Conservation (phyloP, 2,888 invertebrate genomes). For the Tachystola acroxantha region DNA sequence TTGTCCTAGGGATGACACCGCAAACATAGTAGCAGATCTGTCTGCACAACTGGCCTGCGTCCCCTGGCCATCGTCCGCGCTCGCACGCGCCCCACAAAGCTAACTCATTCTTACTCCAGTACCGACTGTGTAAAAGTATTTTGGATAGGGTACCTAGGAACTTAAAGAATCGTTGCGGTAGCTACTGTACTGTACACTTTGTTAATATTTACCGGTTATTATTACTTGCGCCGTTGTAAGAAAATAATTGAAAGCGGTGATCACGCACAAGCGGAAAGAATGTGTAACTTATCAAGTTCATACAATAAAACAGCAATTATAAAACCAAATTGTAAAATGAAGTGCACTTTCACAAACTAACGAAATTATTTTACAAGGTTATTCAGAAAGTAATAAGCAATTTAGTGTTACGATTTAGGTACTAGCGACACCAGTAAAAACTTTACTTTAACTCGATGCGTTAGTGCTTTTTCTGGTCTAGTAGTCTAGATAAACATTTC, state of each 20-base stretch:
- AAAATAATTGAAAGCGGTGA: slow-evolving; percentile 65
- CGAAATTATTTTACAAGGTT: slow-evolving; percentile 20
- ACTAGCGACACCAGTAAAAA: too few relatives aligned
- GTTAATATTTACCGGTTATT: slow-evolving; percentile 1
- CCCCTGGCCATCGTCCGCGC: slow-evolving; percentile 41
- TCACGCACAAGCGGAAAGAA: slow-evolving; percentile 77
- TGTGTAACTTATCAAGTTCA: slow-evolving; percentile 64
- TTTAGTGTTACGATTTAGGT: too few relatives aligned
- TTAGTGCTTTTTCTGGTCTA: too few relatives aligned
- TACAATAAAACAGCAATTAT: slow-evolving; percentile 59
- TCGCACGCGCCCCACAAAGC: slow-evolving; percentile 55
- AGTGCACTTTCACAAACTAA: slow-evolving; percentile 56
- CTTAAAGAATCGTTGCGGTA: not conserved
- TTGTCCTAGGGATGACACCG: slow-evolving; percentile 75
- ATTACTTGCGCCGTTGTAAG: not conserved
- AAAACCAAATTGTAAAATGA: slow-evolving; percentile 34
- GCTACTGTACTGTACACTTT: slow-evolving; percentile 4
- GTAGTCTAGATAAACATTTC: too few relatives aligned
- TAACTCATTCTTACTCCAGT: slow-evolving; percentile 22
- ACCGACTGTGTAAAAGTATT: slow-evolving; percentile 21
- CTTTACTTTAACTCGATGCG: too few relatives aligned
- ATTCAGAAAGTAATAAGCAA: not conserved
- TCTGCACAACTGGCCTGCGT: slow-evolving; percentile 26
- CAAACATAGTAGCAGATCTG: slow-evolving; percentile 39
- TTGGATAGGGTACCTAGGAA: not conserved